Conservation (phyloP, 1,140 invertebrate species). For the Tetranychus urticae region DNA sequence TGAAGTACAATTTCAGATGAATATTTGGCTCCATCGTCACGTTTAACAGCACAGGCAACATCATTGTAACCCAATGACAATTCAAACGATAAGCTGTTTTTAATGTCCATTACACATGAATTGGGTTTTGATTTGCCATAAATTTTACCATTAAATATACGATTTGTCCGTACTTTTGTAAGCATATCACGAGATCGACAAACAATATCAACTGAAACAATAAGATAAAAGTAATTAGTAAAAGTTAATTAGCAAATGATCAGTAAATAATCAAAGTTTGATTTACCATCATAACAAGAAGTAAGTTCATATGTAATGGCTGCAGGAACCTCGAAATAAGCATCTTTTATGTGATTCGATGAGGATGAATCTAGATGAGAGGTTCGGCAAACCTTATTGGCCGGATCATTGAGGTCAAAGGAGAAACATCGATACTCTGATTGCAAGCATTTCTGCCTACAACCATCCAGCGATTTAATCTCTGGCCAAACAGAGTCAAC, state of each 20-base stretch:
- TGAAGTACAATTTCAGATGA: conserved; percentile 72
- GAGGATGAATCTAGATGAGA: conserved; percentile 71
- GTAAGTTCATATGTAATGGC: conserved; percentile 59
- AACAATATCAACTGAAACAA: conserved; percentile 14
- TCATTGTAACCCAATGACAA: conserved; percentile 15
- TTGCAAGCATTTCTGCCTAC: conserved; percentile 56
- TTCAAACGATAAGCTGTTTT: conserved; percentile 15
- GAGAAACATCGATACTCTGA: conserved; percentile 65
- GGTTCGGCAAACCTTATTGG: conserved; percentile 66
- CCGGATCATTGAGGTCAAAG: conserved; percentile 74
- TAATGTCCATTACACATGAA: conserved; percentile 53
- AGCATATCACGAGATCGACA: conserved; percentile 71
- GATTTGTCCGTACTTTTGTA: conserved; percentile 64
- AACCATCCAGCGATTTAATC: conserved; percentile 53
- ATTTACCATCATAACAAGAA: conserved; percentile 57
- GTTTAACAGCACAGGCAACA: conserved; percentile 15
- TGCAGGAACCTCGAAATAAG: conserved; percentile 65
- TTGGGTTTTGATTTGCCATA: conserved; percentile 47
- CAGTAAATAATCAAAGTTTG: neutral
- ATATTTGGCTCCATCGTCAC: conserved; percentile 29
- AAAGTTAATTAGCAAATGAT: neutral
- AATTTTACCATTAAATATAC: conserved; percentile 76
- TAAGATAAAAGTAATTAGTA: neutral
- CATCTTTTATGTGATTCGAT: conserved; percentile 55
- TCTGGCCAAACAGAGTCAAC: conserved; percentile 71